Conservation (phyloP, 2,797 vertebrate genomes). For the Xerus rutilus region DNA sequence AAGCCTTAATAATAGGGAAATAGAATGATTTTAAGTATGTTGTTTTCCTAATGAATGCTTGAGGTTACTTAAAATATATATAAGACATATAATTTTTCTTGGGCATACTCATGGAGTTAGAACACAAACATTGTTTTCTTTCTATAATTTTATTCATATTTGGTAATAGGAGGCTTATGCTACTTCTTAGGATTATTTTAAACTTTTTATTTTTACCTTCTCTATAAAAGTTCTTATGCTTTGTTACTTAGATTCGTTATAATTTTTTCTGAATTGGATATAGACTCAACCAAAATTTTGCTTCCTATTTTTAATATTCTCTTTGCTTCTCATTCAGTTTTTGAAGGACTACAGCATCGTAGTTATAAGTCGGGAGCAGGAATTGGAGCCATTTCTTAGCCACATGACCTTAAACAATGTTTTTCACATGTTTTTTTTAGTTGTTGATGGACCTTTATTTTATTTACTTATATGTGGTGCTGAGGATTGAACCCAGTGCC, state of each 20-base stretch:
- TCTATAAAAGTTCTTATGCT: neutral
- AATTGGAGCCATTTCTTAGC: neutral
- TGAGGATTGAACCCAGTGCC: too few species aligned
- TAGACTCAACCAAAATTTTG: neutral
- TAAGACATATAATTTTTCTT: constrained; percentile 38
- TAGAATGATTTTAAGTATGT: constrained; percentile 19
- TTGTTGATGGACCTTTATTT: too few species aligned
- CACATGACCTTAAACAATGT: neutral
- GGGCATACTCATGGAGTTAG: neutral
- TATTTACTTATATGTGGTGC: too few species aligned
- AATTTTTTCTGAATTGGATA: neutral
- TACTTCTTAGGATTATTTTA: constrained; percentile 31
- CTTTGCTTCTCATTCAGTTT: constrained; percentile 28
- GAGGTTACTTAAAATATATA: constrained; percentile 39
- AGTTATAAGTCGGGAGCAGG: neutral
- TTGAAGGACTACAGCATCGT: neutral
- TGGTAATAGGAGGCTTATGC: constrained; percentile 25
- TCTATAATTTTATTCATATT: constrained; percentile 21
- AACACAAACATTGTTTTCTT: neutral
- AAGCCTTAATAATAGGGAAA: neutral
- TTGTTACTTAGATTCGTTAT: neutral
- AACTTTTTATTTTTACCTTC: constrained; percentile 49
- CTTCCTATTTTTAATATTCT: neutral
- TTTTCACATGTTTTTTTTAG: neutral
- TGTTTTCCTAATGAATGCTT: constrained; percentile 55